These are phyloP conservation scores for Altica lythri DNA, from an alignment of 2,888 invertebrate species.

Conservation along the genomic window DNA sequence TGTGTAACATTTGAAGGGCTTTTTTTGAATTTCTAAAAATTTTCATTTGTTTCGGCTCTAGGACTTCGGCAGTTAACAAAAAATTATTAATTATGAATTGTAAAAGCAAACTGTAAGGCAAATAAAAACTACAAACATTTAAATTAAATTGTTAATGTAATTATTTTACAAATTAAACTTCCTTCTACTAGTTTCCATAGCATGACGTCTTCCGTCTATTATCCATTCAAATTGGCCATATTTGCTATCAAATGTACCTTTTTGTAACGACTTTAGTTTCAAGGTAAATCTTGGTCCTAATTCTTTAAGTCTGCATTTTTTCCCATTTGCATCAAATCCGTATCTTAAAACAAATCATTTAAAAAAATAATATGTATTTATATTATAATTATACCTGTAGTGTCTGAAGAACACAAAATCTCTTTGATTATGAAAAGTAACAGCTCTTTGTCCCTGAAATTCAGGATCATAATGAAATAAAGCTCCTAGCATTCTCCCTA, in stretches of 20 bases:
- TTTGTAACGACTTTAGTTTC: constrained; percentile 88
- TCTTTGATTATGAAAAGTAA: constrained; percentile 98
- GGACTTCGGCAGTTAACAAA: too few relatives aligned
- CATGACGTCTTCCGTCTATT: constrained; percentile 85
- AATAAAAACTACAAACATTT: too few relatives aligned
- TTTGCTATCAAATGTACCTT: constrained; percentile 96
- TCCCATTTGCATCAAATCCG: constrained; percentile 82
- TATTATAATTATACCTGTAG: constrained; percentile 67
- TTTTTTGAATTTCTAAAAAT: too few relatives aligned
- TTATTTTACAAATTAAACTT: constrained; percentile 67
- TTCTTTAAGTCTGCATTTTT: constrained; percentile 79
- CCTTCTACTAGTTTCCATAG: constrained; percentile 90
- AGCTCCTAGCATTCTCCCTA: constrained; percentile 91
- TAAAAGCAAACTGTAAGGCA: too few relatives aligned
- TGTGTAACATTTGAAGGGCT: too few relatives aligned
- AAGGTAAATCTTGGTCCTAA: constrained; percentile 97
- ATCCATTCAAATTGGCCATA: constrained; percentile 98
- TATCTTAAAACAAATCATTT: constrained; percentile 68
- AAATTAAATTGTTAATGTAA: too few relatives aligned
- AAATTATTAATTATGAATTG: too few relatives aligned
- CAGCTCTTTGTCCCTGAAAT: constrained; percentile 89
- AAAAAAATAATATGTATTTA: not conserved
- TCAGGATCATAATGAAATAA: constrained; percentile 96
- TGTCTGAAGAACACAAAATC: constrained; percentile 99
- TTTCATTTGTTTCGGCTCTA: too few relatives aligned